Conservation (phyloP, 2,113 vertebrate genomes). For the Melanerpes aurifrons region DNA sequence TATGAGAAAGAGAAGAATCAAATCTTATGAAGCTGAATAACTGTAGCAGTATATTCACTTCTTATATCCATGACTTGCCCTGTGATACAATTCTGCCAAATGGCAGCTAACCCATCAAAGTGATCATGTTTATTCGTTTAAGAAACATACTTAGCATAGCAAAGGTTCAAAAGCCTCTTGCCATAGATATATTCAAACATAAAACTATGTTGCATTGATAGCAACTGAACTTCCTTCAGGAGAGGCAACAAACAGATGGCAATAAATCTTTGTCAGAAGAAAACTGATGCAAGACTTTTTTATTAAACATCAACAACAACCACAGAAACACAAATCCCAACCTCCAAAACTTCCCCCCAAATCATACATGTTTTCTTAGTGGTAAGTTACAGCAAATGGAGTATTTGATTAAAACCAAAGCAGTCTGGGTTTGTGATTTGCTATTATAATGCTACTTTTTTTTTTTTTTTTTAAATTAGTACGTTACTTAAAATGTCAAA, state of each 20-base stretch:
- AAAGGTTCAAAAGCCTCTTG: neutral
- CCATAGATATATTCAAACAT: neutral
- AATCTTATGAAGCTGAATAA: neutral
- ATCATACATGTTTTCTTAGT: neutral
- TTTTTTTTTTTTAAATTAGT: too few relatives aligned
- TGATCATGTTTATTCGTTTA: neutral
- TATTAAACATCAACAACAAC: neutral
- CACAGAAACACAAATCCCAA: neutral
- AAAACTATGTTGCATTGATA: neutral
- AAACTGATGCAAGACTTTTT: neutral
- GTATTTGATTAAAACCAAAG: neutral
- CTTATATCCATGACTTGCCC: neutral
- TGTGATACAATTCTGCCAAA: neutral
- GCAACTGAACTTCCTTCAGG: neutral
- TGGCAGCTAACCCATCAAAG: neutral
- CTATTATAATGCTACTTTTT: neutral
- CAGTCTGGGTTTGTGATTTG: neutral
- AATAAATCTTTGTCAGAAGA: neutral
- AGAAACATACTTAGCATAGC: neutral
- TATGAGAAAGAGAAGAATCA: neutral
- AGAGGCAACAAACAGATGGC: neutral
- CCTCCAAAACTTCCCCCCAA: neutral
- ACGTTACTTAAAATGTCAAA: neutral
- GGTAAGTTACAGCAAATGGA: neutral
- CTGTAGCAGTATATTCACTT: neutral